Conservation (phyloP, 1,140 invertebrate genomes). For the Pemphigus obesinymphae region DNA sequence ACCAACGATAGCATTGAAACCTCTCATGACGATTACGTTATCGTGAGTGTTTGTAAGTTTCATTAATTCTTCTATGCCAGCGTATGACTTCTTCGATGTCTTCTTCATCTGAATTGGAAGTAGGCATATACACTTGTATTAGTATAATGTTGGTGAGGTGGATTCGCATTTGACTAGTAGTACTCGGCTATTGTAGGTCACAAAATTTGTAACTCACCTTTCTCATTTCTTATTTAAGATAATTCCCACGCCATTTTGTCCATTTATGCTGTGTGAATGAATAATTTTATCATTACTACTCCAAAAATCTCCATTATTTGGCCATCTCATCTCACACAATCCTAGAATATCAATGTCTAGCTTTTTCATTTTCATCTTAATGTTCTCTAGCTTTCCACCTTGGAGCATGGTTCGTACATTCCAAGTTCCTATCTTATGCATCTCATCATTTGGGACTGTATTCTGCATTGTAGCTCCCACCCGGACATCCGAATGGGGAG, state of each 20-base stretch:
- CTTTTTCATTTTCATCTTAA: too few species aligned
- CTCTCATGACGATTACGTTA: neutral
- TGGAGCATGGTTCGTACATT: neutral
- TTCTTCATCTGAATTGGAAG: too few species aligned
- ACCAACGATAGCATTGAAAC: neutral
- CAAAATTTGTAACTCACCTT: neutral
- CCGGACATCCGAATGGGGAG: neutral
- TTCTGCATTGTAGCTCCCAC: neutral
- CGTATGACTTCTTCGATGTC: too few species aligned
- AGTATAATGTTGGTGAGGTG: neutral
- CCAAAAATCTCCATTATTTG: too few species aligned
- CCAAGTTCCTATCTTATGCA: neutral
- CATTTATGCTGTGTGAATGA: too few species aligned
- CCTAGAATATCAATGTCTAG: too few species aligned
- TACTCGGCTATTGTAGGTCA: neutral
- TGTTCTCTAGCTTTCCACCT: too few species aligned
- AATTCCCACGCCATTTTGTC: neutral
- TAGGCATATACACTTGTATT: neutral
- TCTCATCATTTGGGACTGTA: neutral
- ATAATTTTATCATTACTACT: too few species aligned
- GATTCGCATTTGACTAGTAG: neutral
- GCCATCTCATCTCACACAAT: too few species aligned
- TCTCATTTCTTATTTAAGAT: neutral
- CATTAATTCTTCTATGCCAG: too few species aligned
- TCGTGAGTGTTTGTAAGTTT: neutral